Percentiles rank a stretch among this genome's conserved stretches.
Evolutionary conservation across 2,113 vertebrate species (phyloP).

Genomic region (Gopherus evgoodei): DNA sequence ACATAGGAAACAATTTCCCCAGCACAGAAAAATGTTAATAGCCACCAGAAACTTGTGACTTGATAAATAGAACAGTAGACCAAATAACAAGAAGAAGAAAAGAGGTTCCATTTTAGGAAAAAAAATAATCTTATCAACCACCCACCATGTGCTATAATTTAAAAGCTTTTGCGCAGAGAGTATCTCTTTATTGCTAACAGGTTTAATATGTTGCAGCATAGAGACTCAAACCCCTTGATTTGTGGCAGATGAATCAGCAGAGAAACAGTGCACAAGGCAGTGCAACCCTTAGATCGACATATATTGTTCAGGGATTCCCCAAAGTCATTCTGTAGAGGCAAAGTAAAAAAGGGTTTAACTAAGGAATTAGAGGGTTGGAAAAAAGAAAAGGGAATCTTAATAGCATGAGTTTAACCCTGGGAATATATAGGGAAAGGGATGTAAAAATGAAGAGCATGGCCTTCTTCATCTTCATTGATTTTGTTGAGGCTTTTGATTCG

Average conservation of each 20-base stretch:
- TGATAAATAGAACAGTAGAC: conserved; percentile 52
- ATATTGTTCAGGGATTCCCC: conserved; percentile 36
- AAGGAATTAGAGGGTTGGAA: not conserved
- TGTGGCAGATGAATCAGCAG: conserved; percentile 54
- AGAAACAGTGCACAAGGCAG: conserved; percentile 35
- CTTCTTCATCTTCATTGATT: not conserved
- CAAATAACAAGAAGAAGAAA: conserved; percentile 41
- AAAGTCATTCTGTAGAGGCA: conserved; percentile 29
- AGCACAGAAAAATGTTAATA: conserved; percentile 2
- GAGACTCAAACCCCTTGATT: conserved; percentile 62
- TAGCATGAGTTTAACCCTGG: not conserved
- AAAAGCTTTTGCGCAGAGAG: conserved; percentile 63
- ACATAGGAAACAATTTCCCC: conserved; percentile 19
- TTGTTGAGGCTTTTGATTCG: conserved; percentile 20
- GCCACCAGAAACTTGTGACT: conserved; percentile 27
- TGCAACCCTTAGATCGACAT: conserved; percentile 42
- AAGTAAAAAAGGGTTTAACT: not conserved
- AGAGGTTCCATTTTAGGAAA: conserved; percentile 41
- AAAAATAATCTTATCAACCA: conserved; percentile 63
- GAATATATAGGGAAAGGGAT: not conserved
- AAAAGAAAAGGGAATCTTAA: not conserved
- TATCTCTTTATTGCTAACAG: conserved; percentile 55
- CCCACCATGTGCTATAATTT: conserved; percentile 62
- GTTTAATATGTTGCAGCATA: conserved; percentile 49
- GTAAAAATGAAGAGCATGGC: not conserved